These are phyloP conservation scores for Siniperca chuatsi DNA, from an alignment of 2,113 vertebrate genomes.

Conservation along the genomic window DNA sequence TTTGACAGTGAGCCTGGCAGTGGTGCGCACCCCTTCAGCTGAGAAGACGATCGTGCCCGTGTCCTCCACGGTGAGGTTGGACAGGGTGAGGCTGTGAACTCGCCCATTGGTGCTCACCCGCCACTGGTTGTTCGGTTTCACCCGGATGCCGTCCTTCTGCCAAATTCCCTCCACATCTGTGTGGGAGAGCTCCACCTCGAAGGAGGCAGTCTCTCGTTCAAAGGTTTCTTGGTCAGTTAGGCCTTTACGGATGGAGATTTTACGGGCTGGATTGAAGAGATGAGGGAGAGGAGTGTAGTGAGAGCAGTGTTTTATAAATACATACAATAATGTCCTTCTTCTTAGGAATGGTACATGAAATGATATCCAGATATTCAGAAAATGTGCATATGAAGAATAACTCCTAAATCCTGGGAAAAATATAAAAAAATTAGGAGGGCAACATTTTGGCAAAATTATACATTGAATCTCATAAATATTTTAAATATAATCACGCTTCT, in stretches of 20 bases:
- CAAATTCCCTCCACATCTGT: slow-evolving; percentile 88
- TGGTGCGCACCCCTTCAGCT: slow-evolving; percentile 87
- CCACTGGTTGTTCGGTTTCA: slow-evolving; percentile 88
- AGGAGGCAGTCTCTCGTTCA: slow-evolving; percentile 90
- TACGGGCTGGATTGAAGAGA: slow-evolving; percentile 84
- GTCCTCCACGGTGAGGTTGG: slow-evolving; percentile 88
- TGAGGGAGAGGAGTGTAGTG: background rate
- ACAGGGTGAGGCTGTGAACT: slow-evolving; percentile 88
- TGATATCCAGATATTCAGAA: background rate
- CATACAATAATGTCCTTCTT: background rate
- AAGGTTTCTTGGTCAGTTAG: slow-evolving; percentile 87
- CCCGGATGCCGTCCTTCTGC: slow-evolving; percentile 90
- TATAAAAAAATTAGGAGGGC: background rate
- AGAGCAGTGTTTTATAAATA: background rate
- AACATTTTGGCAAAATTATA: background rate
- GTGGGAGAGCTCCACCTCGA: slow-evolving; percentile 93
- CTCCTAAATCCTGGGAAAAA: background rate
- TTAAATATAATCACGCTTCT: background rate
- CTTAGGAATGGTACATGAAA: background rate
- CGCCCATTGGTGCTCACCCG: slow-evolving; percentile 84
- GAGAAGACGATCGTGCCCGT: slow-evolving; percentile 90
- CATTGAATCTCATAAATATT: background rate
- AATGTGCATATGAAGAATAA: background rate
- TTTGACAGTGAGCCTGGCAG: slow-evolving; percentile 87
- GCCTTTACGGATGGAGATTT: slow-evolving; percentile 85